These are phyloP conservation scores for Phaedon cochleariae DNA, from an alignment of 2,888 invertebrate genomes.

Conservation along the genomic window DNA sequence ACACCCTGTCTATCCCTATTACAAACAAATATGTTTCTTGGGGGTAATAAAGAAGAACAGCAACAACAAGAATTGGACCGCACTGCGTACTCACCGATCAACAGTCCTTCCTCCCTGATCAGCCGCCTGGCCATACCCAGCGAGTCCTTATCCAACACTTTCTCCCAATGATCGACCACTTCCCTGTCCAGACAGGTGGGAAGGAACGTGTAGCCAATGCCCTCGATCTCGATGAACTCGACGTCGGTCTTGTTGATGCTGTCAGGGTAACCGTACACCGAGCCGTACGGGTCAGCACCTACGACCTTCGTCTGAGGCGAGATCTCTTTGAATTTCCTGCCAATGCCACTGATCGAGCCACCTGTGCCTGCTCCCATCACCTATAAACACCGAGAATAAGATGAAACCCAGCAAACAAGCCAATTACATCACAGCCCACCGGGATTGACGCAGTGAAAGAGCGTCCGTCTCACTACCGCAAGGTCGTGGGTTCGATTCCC, in stretches of 20 bases:
- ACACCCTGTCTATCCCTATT: too few relatives aligned
- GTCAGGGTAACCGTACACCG: conserved; percentile 86
- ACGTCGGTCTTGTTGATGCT: conserved; percentile 76
- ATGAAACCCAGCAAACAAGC: too few relatives aligned
- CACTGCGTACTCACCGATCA: conserved; percentile 87
- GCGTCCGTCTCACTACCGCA: too few relatives aligned
- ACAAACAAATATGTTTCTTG: too few relatives aligned
- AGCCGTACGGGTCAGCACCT: conserved; percentile 92
- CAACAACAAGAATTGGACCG: too few relatives aligned
- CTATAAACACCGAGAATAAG: conserved; percentile 42
- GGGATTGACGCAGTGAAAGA: too few relatives aligned
- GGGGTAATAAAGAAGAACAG: too few relatives aligned
- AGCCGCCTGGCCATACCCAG: conserved; percentile 86
- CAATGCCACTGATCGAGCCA: conserved; percentile 94
- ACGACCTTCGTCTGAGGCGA: conserved; percentile 82
- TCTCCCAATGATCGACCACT: conserved; percentile 89
- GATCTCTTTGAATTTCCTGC: conserved; percentile 88
- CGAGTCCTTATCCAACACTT: conserved; percentile 82
- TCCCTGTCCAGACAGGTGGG: conserved; percentile 86
- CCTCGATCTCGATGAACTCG: conserved; percentile 84
- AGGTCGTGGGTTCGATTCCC: too few relatives aligned
- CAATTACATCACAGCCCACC: too few relatives aligned
- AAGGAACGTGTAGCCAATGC: conserved; percentile 96
- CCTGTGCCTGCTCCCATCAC: conserved; percentile 93
- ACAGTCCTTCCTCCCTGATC: conserved; percentile 90